Base-by-base conservation (phyloP, 1,140 invertebrate species). In the Notospermus geniculatus region DNA sequence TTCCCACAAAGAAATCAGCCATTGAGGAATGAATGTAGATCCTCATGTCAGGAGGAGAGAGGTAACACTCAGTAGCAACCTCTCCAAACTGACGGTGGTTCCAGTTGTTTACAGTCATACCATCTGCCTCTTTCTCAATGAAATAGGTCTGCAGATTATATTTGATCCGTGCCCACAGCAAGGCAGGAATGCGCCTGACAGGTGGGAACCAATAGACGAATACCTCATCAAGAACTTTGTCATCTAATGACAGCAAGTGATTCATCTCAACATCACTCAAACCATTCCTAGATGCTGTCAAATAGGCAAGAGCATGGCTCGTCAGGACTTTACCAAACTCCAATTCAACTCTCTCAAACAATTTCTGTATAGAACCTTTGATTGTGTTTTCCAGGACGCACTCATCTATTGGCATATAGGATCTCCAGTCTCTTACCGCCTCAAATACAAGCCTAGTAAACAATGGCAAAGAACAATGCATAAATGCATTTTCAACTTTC, bases 271-370 rank as follows among this genome's bases (percentile, higher is more conserved):
- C 36, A 32, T 69, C 66, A 13, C 56, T 58, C n/a, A 69, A 53
- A 15, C 67, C 67, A 54, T 58, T 62, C 19, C 43, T 36, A 23
- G 61, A 69, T 28, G 57, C 22, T 19, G 41, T 64, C 28, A 69
- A 54, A 29, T 96, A 70, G 94, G 92, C 64, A 91, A 89, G 0
- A 91, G 90, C 77, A 92, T 92, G 50, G 1, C 29, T 43, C 15
- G 68, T 53, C 13, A 68, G 29, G 32, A 52, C 7, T 25, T 45
- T 46, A 0, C 62, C 66, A 52, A 63, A 53, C 0, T 46, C 46
- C 50, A 36, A 43, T 52, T 66, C 60, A 15, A 66, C 53, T 15
- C 39, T 15, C 15, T 59, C 39, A 23, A 62, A 58, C 15, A 60
- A 25, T 4, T 25, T n/a, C 4, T 27, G 56, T 19, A 60, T 23